A percentile compares a stretch with the other conserved stretches of the same genome.
Evolutionary conservation across 1,140 invertebrate genomes (phyloP).

Genomic region (Drosophila leontia): DNA sequence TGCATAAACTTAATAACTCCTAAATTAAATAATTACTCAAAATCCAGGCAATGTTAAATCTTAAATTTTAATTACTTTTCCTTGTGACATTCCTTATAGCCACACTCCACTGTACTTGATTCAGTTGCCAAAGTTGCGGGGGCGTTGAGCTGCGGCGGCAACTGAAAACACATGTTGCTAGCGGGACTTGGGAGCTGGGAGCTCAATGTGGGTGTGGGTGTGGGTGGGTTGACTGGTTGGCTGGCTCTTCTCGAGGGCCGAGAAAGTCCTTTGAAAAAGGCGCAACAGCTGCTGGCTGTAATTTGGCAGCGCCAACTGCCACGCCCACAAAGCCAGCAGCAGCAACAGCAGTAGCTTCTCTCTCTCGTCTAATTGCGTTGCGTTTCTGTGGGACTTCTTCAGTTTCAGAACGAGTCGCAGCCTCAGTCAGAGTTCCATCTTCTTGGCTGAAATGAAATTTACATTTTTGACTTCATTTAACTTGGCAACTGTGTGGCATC

Average conservation of each 20-base stretch:
- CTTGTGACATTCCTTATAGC: background rate
- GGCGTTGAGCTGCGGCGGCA: slow-evolving; percentile 11
- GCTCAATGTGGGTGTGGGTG: background rate
- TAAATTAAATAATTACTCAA: background rate
- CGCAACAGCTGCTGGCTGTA: slow-evolving; percentile 70
- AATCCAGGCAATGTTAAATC: background rate
- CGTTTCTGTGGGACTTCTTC: slow-evolving; percentile 22
- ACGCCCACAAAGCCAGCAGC: slow-evolving; percentile 14
- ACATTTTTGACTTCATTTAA: slow-evolving; percentile 82
- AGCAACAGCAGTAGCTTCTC: too few species aligned
- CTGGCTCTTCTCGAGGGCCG: background rate
- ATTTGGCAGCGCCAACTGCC: slow-evolving; percentile 53
- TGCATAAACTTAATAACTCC: background rate
- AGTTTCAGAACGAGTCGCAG: background rate
- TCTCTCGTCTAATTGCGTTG: slow-evolving; percentile 64
- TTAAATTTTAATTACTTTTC: too few species aligned
- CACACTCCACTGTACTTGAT: background rate
- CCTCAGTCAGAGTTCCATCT: background rate
- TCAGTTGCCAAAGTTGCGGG: slow-evolving; percentile 14
- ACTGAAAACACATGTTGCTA: slow-evolving; percentile 44
- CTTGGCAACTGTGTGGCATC: slow-evolving; percentile 54
- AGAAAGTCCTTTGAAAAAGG: slow-evolving; percentile 45
- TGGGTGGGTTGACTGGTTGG: background rate
- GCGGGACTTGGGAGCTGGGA: background rate
- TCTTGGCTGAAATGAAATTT: slow-evolving; percentile 68